These are phyloP conservation scores for Brachyhypopomus gauderio DNA, from an alignment of 2,113 vertebrate species.

Conservation along the genomic window DNA sequence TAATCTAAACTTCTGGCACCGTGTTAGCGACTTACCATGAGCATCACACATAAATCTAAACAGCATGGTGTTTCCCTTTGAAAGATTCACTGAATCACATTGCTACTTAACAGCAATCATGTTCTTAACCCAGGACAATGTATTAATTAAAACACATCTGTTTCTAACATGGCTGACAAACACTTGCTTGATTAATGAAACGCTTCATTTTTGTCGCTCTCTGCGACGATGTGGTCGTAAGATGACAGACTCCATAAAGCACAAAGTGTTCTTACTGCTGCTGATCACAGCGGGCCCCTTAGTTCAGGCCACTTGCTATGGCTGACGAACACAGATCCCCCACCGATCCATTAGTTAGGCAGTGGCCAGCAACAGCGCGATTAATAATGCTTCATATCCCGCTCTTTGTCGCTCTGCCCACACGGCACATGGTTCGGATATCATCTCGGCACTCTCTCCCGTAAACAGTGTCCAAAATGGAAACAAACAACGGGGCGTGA, in stretches of 20 bases:
- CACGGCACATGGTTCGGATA: slow-evolving; percentile 41
- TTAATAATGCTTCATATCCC: slow-evolving; percentile 51
- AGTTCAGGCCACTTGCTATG: slow-evolving; percentile 34
- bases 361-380: slow-evolving; percentile 46
- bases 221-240: not conserved
- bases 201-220: slow-evolving; percentile 17
- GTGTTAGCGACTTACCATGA: slow-evolving; percentile 33
- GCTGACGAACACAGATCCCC: slow-evolving; percentile 49
- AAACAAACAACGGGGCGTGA: slow-evolving; percentile 42
- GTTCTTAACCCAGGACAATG: slow-evolving; percentile 37
- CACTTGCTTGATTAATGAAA: slow-evolving; percentile 50
- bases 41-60: slow-evolving; percentile 34
- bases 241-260: slow-evolving; percentile 30
- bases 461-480: slow-evolving; percentile 35
- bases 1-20: too few species aligned
- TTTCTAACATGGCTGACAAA: slow-evolving; percentile 42
- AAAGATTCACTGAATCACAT: slow-evolving; percentile 45
- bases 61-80: slow-evolving; percentile 28
- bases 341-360: slow-evolving; percentile 45
- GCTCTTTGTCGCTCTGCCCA: slow-evolving; percentile 35
- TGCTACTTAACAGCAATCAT: slow-evolving; percentile 53
- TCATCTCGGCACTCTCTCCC: slow-evolving; percentile 31
- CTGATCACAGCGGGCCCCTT: slow-evolving; percentile 22
- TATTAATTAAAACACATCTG: slow-evolving; percentile 51
- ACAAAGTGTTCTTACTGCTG: slow-evolving; percentile 28